Percentiles rank a stretch among this genome's conserved stretches.
phyloP scores from a whole-genome alignment of 30 jellyfish, hydroid and myxozoan genomes.

The Euphysa ruthae region DNA sequence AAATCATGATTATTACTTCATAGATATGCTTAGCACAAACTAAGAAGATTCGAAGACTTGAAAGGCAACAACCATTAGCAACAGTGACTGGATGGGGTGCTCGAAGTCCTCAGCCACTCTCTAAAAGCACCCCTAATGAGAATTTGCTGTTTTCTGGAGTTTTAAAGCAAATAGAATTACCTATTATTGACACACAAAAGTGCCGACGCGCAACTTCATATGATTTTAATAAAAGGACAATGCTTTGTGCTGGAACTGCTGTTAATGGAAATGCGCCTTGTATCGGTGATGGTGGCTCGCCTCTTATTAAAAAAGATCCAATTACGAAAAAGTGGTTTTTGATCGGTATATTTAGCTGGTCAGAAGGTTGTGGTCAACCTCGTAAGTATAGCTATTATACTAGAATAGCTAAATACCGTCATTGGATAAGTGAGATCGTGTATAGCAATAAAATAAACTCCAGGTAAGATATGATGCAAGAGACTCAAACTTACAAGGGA shows the following conservation, averaged over 20 bases:
- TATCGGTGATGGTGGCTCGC: conserved; percentile 88
- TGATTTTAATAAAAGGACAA: conserved; percentile 28
- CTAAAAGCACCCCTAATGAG: conserved; percentile 24
- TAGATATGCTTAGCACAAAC: conserved; percentile 72
- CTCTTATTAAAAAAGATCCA: conserved; percentile 64
- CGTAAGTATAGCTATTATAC: conserved; percentile 65
- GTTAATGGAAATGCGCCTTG: conserved; percentile 59
- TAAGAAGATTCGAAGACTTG: conserved; percentile 45
- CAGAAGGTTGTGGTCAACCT: conserved; percentile 74
- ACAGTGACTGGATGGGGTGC: conserved; percentile 90
- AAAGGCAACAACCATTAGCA: conserved; percentile 44
- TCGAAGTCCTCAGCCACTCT: conserved; percentile 27
- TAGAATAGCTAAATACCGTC: conserved; percentile 60
- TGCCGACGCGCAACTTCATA: conserved; percentile 60
- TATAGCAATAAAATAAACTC: background rate
- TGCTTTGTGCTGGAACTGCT: conserved; percentile 73
- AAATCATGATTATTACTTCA: background rate
- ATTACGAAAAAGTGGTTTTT: conserved; percentile 57
- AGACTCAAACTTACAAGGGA: no score
- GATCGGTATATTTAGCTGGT: conserved; percentile 81
- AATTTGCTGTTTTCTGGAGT: conserved; percentile 7
- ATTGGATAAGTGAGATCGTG: conserved; percentile 42
- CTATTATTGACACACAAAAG: conserved; percentile 42
- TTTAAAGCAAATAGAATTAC: conserved; percentile 37
- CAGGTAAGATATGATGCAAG: no score